phyloP scores from a whole-genome alignment of 1,140 invertebrate species.

The Yoshiicerus persimilis region DNA sequence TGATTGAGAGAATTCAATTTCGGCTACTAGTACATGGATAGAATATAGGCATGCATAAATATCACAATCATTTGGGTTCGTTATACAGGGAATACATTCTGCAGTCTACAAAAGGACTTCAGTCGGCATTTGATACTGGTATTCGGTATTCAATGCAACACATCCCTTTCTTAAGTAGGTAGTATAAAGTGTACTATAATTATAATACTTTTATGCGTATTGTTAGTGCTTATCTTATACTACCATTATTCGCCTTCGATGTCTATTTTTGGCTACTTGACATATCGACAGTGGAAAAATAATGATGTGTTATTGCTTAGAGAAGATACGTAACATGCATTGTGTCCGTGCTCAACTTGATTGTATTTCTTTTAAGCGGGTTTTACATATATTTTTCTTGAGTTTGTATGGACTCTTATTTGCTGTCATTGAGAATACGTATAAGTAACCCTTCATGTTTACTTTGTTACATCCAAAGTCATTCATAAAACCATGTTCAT shows the following conservation, averaged over 20 bases:
- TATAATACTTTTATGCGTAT: too few species aligned
- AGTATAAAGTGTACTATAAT: not conserved
- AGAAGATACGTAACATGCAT: not conserved
- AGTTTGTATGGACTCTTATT: not conserved
- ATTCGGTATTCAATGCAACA: not conserved
- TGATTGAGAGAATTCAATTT: not conserved
- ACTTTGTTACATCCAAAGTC: too few species aligned
- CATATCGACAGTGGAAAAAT: not conserved
- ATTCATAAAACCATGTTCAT: too few species aligned
- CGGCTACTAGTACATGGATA: not conserved
- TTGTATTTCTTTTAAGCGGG: not conserved
- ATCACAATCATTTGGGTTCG: not conserved
- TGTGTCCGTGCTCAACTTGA: not conserved
- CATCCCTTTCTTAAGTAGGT: not conserved
- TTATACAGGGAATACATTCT: too few species aligned
- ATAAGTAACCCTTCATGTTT: not conserved
- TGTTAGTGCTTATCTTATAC: too few species aligned
- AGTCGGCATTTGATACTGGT: not conserved
- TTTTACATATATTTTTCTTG: not conserved
- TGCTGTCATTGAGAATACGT: not conserved
- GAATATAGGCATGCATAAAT: not conserved
- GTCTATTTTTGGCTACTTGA: slow-evolving; percentile 1
- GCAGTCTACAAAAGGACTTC: too few species aligned
- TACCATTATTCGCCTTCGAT: not conserved
- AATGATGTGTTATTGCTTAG: not conserved